phyloP scores from a whole-genome alignment of 2,797 vertebrate genomes.

The Falco peregrinus region DNA sequence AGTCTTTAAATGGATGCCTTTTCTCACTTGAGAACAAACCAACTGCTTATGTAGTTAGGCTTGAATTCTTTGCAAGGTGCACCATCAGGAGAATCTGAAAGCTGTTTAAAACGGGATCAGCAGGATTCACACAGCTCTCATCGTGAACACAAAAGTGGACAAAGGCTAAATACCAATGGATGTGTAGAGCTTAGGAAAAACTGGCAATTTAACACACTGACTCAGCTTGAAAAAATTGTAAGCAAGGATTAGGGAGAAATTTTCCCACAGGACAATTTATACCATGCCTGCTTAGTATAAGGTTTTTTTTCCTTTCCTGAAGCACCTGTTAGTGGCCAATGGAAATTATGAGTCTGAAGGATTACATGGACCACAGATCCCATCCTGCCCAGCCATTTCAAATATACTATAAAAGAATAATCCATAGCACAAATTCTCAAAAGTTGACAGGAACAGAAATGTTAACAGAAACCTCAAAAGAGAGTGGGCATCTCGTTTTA shows the following conservation, averaged over 20 bases:
- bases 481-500: not conserved
- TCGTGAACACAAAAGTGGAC: not conserved
- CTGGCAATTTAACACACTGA: not conserved
- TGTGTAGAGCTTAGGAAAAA: not conserved
- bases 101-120: not conserved
- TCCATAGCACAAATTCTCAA: not conserved
- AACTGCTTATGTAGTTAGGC: not conserved
- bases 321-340: not conserved
- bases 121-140: not conserved
- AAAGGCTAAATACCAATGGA: not conserved
- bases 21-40: not conserved
- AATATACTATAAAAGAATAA: not conserved
- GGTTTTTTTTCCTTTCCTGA: not conserved
- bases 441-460: not conserved
- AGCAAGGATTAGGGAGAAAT: not conserved
- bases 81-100: not conserved
- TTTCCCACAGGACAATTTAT: not conserved
- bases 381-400: not conserved
- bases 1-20: not conserved
- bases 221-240: not conserved
- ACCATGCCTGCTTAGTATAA: not conserved
- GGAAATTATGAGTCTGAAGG: not conserved
- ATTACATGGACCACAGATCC: not conserved
- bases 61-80: not conserved
- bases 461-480: not conserved